A percentile compares a stretch with the other conserved stretches of the same genome.
These are phyloP conservation scores for Drosophila crucigera DNA, from an alignment of 2,888 invertebrate species.

Conservation along the genomic window DNA sequence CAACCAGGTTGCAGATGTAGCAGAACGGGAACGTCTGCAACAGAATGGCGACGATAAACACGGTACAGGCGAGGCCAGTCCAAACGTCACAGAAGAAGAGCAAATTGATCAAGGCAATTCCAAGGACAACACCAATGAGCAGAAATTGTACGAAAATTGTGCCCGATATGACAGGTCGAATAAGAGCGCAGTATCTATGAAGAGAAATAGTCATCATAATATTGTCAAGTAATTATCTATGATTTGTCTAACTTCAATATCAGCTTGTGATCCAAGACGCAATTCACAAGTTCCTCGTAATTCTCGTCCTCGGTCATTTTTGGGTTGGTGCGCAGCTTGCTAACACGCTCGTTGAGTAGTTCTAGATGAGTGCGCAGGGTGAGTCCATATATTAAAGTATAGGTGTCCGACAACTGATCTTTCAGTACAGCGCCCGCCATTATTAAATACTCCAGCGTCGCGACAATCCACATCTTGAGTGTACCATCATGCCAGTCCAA, in stretches of 20 bases:
- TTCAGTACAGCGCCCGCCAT: slow-evolving; percentile 62
- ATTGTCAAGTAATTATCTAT: neutral
- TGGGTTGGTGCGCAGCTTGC: slow-evolving; percentile 37
- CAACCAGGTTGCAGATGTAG: too few relatives aligned
- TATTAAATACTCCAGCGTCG: slow-evolving; percentile 59
- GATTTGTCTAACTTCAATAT: slow-evolving; percentile 59
- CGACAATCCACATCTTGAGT: slow-evolving; percentile 51
- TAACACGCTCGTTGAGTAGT: slow-evolving; percentile 61
- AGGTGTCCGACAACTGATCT: slow-evolving; percentile 65
- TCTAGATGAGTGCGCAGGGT: slow-evolving; percentile 68
- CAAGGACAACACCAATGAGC: slow-evolving; percentile 64
- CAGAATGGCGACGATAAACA: too few relatives aligned
- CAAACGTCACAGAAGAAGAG: slow-evolving; percentile 54
- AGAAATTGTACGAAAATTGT: slow-evolving; percentile 77
- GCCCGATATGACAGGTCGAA: slow-evolving; percentile 70
- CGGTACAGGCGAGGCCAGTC: too few relatives aligned
- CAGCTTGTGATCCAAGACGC: slow-evolving; percentile 73
- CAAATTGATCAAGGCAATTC: slow-evolving; percentile 69
- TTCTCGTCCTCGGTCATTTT: slow-evolving; percentile 58
- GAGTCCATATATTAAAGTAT: slow-evolving; percentile 61
- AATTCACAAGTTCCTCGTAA: slow-evolving; percentile 65
- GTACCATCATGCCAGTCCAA: slow-evolving; percentile 66
- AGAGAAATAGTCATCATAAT: neutral
- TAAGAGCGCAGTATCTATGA: slow-evolving; percentile 55
- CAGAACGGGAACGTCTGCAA: too few relatives aligned